Evolutionary conservation across 2,888 invertebrate genomes (phyloP), one percentile per base, ranked within the genome.

Genomic region (Andrena hattorfiana): DNA sequence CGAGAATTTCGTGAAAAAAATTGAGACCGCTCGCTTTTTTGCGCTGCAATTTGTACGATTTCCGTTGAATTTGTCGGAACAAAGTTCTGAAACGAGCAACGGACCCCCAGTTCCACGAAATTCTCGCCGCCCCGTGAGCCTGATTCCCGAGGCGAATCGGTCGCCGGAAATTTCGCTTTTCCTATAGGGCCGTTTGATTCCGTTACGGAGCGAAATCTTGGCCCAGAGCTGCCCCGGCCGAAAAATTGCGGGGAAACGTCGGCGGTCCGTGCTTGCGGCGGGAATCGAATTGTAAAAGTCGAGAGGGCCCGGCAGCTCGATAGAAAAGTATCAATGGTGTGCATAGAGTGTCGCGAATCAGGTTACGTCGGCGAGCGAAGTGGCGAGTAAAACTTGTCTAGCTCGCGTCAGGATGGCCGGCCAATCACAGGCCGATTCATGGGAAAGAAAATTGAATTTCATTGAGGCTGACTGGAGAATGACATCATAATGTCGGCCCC

Each of bases 361-460:
- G 77, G 79, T 87, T 87, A 81, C 48, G 49, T 49, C 69, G 82
- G 59, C 32, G 78, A 42, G 79, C 60, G 62, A 83, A 84, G 80
- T 74, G 64, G 48, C 83, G 75, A 79, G 83, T 85, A 81, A 83
- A 87, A 89, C 80, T 86, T 88, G 86, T 74, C 70, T 70, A 87
- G 73, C 74, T 68, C 77, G 75, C 85, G 16, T 56, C 56, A 68
- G 56, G 32, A 63, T 35, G 66, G 72, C 60, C 48, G 48, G 84
- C 88, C 91, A 91, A 91, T 92, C 90, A 91, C 86, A 80, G 85
- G 86, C 84, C 90, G 83, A 92, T 92, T 92, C 92, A 90, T 83
- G 78, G 79, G 67, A 76, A 86, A 85, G 85, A 86, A 92, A 92
- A 92, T 92, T 89, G 84, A 89, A 88, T 92, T 92, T 89, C 73